Evolutionary conservation across 1,140 invertebrate genomes (phyloP).

Genomic region (Tetragnatha versicolor): DNA sequence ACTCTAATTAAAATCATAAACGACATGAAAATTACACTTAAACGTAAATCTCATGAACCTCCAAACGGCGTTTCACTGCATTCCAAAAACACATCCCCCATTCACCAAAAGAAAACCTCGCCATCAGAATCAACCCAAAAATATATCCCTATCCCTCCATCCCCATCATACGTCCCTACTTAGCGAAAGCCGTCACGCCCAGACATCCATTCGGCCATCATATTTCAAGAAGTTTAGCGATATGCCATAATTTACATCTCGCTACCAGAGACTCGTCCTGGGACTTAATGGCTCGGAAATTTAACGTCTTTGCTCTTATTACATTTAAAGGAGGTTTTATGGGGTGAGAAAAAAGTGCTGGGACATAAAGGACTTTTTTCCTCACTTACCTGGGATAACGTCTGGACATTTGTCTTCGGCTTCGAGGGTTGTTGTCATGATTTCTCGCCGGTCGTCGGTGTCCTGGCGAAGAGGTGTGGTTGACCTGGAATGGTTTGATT

Average conservation of each 20-base stretch:
- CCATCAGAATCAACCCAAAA: too few relatives aligned
- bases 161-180: too few relatives aligned
- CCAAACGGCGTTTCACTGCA: too few relatives aligned
- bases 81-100: background rate
- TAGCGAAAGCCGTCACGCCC: too few relatives aligned
- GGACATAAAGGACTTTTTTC: slow-evolving; percentile 16
- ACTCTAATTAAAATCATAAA: too few relatives aligned
- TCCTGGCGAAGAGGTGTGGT: slow-evolving; percentile 38
- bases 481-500: slow-evolving; percentile 18
- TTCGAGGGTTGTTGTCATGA: slow-evolving; percentile 29
- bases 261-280: background rate
- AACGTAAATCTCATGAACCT: too few relatives aligned
- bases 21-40: too few relatives aligned
- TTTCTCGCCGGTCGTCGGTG: slow-evolving; percentile 41
- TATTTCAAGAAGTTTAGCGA: background rate
- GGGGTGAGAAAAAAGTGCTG: slow-evolving; percentile 5
- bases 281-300: background rate
- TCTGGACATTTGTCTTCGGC: slow-evolving; percentile 51
- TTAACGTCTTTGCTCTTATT: background rate
- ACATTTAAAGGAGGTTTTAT: slow-evolving; percentile 5
- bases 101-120: background rate
- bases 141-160: too few relatives aligned
- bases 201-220: too few relatives aligned
- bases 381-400: slow-evolving; percentile 42
- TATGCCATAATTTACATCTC: slow-evolving; percentile 12